Conservation (phyloP, 2,888 invertebrate species). For the Phaonia tiefii region DNA sequence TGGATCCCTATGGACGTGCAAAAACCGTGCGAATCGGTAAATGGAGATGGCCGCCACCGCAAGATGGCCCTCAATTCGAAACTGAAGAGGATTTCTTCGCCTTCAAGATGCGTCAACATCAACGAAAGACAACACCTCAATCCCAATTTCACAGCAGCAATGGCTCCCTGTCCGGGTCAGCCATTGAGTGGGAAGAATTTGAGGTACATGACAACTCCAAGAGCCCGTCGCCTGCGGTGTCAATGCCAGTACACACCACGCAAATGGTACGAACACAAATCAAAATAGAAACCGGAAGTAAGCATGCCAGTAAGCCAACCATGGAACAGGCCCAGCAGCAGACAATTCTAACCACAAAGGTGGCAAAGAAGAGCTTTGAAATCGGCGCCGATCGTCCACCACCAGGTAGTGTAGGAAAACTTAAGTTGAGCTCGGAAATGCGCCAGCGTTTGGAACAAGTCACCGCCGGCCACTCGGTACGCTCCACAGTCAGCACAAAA, state of each 20-base stretch:
- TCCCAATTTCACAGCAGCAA: constrained; percentile 79
- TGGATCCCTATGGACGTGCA: constrained; percentile 95
- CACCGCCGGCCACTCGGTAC: constrained; percentile 92
- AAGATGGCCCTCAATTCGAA: constrained; percentile 86
- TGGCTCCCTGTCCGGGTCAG: constrained; percentile 79
- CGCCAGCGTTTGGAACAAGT: constrained; percentile 92
- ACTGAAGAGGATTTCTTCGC: constrained; percentile 92
- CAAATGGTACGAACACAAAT: constrained; percentile 74
- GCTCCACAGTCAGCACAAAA: constrained; percentile 87
- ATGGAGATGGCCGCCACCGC: constrained; percentile 97
- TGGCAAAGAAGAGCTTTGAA: constrained; percentile 85
- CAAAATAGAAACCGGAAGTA: constrained; percentile 73
- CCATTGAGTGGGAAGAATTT: constrained; percentile 92
- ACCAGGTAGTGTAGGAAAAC: constrained; percentile 93
- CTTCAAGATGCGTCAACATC: constrained; percentile 92
- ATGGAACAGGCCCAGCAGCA: constrained; percentile 60
- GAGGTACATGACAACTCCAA: constrained; percentile 84
- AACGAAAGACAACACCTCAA: constrained; percentile 90
- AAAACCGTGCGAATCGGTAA: constrained; percentile 97
- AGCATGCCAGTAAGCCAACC: constrained; percentile 47
- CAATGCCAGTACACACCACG: constrained; percentile 68
- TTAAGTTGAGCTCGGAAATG: constrained; percentile 95
- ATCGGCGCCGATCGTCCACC: constrained; percentile 90
- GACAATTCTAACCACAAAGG: constrained; percentile 70
- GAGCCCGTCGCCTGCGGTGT: constrained; percentile 74